Percentiles rank a stretch among this genome's conserved stretches.
These are phyloP conservation scores for Argentina silus DNA, from an alignment of 2,797 vertebrate genomes.

Conservation along the genomic window DNA sequence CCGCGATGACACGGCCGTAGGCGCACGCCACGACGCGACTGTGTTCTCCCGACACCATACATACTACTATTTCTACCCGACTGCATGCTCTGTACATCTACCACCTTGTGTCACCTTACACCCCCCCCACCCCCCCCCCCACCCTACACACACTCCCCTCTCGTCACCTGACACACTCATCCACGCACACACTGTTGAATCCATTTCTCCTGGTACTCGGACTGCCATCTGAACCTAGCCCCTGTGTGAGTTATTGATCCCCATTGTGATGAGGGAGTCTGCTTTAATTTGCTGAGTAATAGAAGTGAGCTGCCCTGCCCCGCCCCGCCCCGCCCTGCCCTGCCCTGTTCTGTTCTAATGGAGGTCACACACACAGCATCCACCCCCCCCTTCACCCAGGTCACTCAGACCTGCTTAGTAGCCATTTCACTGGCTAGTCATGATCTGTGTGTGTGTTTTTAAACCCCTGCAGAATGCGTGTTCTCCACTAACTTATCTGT, in stretches of 20 bases:
- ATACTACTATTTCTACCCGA: no score
- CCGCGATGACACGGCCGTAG: slow-evolving; percentile 5
- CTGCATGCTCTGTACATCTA: no score
- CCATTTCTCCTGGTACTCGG: not conserved
- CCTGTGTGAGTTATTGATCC: not conserved
- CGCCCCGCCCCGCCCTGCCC: not conserved
- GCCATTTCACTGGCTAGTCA: not conserved
- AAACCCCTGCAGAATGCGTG: not conserved
- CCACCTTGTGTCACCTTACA: not conserved
- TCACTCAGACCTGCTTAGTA: not conserved
- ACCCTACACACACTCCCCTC: not conserved
- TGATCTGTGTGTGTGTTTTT: slow-evolving; percentile 1
- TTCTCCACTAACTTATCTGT: not conserved
- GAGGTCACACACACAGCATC: not conserved
- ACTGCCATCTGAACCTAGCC: not conserved
- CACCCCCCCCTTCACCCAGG: not conserved
- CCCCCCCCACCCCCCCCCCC: not conserved
- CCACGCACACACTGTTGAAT: not conserved
- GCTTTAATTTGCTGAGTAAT: not conserved
- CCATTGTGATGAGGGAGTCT: not conserved
- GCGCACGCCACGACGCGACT: no score
- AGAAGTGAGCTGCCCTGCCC: not conserved
- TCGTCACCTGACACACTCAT: not conserved
- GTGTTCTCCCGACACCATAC: no score
- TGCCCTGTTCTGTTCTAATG: not conserved